A percentile compares a stretch with the other conserved stretches of the same genome.
phyloP scores from a whole-genome alignment of 2,797 vertebrate genomes.

The Chelmon rostratus region DNA sequence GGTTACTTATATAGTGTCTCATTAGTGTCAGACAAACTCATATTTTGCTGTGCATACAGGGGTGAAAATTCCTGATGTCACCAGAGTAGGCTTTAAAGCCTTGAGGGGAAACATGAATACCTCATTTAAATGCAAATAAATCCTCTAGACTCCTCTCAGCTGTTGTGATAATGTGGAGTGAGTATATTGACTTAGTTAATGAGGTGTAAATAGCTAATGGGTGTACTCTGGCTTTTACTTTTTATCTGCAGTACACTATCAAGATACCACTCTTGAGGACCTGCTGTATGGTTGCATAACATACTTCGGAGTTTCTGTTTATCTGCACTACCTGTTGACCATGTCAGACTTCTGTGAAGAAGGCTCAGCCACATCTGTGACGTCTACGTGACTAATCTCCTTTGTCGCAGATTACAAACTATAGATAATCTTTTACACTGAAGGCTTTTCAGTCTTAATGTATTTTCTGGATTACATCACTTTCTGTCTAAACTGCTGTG shows the following conservation, averaged over 20 bases:
- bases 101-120: conserved; percentile 71
- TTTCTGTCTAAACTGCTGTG: neutral
- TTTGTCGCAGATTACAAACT: neutral
- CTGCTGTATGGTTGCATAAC: conserved; percentile 30
- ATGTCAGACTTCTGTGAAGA: neutral
- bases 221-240: conserved; percentile 67
- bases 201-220: conserved; percentile 83
- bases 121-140: conserved; percentile 82
- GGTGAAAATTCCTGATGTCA: conserved; percentile 58
- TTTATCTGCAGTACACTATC: conserved; percentile 68
- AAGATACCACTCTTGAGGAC: conserved; percentile 59
- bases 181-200: conserved; percentile 81
- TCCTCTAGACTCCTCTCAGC: conserved; percentile 74
- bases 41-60: conserved; percentile 51
- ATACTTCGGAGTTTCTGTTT: neutral
- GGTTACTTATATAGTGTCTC: conserved; percentile 30
- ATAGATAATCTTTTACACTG: neutral
- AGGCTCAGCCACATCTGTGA: neutral
- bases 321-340: neutral
- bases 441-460: too few species aligned
- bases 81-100: conserved; percentile 59
- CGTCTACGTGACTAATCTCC: neutral
- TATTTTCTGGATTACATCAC: neutral
- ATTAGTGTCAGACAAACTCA: conserved; percentile 50
- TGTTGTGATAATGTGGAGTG: conserved; percentile 73